Base-by-base conservation (phyloP, 2,888 invertebrate species). In the Melieria omissa region DNA sequence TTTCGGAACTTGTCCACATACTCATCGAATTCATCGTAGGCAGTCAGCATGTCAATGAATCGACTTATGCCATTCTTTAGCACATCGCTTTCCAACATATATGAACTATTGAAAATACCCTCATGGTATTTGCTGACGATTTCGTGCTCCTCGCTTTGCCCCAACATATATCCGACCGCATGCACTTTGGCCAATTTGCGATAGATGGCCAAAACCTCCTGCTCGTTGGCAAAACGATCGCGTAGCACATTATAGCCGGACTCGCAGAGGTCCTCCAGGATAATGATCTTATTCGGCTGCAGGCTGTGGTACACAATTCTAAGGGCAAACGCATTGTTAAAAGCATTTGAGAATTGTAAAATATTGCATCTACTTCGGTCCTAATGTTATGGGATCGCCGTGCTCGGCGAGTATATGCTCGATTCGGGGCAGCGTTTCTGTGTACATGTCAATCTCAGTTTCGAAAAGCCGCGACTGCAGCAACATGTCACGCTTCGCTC, bases 161-260 rank as follows among this genome's bases (percentile, higher is more conserved):
- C 14, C n/a, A 45, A 3, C 9, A 42, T 44, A 61, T 61, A 45
- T n/a, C 78, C 79, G 42, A 76, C 75, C 47, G 80, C 83, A 69
- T 83, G 83, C 74, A 78, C 77, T 61, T 82, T 83, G 12, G 81
- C 81, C 52, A 83, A 44, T 75, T 75, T 83, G 63, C 75, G 71
- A 71, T 75, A 75, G 5, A 63, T 76, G n/a, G 73, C 65, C 70
- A 77, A 71, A 7, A 78, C 57, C 72, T 80, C 78, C 46, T 76
- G 66, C 49, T 78, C 65, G 0, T 65, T 76, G 5, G 73, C 65
- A 9, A 16, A 58, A 57, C 79, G 79, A 42, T 71, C 64, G 49
- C 77, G 76, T 65, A 77, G 70, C 54, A 70, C 73, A 62, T 71
- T 60, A n/a, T 71, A 78, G 2, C 76, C 78, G 0, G 52, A 41